Evolutionary conservation across 2,888 invertebrate species (phyloP).

Genomic region (Belgica antarctica): DNA sequence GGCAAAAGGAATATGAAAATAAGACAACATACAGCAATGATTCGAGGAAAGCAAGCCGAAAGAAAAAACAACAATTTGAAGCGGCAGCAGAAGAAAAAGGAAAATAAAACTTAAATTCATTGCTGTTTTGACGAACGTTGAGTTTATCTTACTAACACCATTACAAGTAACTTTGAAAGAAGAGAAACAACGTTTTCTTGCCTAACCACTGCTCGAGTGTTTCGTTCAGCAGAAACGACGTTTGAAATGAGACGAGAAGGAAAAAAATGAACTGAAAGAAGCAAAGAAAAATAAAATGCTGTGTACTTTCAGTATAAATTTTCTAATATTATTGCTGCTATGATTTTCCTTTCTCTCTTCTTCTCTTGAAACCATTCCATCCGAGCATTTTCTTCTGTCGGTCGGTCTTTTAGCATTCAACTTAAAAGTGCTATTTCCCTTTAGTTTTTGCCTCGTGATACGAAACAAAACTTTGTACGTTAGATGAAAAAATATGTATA

Average conservation of each 20-base stretch:
- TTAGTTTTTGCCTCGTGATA: slow-evolving; percentile 21
- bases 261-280: slow-evolving; percentile 38
- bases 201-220: slow-evolving; percentile 43
- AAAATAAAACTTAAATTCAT: slow-evolving; percentile 30
- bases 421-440: slow-evolving; percentile 43
- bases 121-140: slow-evolving; percentile 36
- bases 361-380: slow-evolving; percentile 28
- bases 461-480: slow-evolving; percentile 41
- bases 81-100: background rate
- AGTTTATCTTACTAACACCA: slow-evolving; percentile 42
- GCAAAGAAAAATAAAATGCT: slow-evolving; percentile 32
- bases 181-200: slow-evolving; percentile 38
- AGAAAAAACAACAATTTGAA: slow-evolving; percentile 17
- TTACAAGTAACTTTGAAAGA: slow-evolving; percentile 24
- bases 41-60: slow-evolving; percentile 21
- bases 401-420: too few relatives aligned
- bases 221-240: slow-evolving; percentile 31
- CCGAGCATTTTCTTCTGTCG: slow-evolving; percentile 35
- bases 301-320: slow-evolving; percentile 40
- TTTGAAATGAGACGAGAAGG: slow-evolving; percentile 32
- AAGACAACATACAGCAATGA: slow-evolving; percentile 27
- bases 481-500: slow-evolving; percentile 23
- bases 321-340: slow-evolving; percentile 42
- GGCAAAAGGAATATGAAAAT: slow-evolving; percentile 28
- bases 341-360: slow-evolving; percentile 28